These are phyloP conservation scores for Aldabrachelys gigantea DNA, from an alignment of 2,113 vertebrate genomes.

Conservation along the genomic window DNA sequence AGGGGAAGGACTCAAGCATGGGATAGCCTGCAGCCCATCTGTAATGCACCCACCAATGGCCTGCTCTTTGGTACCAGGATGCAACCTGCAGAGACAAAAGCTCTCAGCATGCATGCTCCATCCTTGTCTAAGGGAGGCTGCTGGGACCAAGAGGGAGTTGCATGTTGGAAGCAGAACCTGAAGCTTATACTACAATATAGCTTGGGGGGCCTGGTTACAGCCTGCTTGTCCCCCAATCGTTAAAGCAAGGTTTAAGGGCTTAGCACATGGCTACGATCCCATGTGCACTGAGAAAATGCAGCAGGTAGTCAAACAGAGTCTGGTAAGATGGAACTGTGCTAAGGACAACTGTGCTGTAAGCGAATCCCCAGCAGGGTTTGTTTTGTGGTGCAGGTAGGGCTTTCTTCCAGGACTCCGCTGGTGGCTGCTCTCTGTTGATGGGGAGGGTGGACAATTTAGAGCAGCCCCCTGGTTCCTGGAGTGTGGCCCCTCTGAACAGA, in stretches of 20 bases:
- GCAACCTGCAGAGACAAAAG: background rate
- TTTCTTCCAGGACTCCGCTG: background rate
- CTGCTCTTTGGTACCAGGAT: background rate
- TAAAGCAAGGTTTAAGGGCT: background rate
- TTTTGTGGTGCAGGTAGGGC: background rate
- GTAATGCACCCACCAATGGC: background rate
- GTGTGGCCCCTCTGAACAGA: constrained; percentile 44
- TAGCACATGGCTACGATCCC: background rate
- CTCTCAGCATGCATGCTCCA: background rate
- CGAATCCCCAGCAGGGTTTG: background rate
- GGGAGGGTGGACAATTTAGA: background rate
- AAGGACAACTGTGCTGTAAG: constrained; percentile 16
- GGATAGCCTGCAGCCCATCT: background rate
- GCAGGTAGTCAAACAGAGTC: background rate
- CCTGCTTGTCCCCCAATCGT: background rate
- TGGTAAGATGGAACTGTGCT: background rate
- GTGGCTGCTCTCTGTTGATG: background rate
- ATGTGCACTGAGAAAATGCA: background rate
- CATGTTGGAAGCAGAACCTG: constrained; percentile 6
- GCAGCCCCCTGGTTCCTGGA: constrained; percentile 36
- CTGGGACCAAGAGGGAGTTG: background rate
- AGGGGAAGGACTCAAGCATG: constrained; percentile 35
- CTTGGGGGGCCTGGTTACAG: background rate
- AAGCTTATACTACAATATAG: background rate
- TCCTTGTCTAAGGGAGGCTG: constrained; percentile 3